Conservation (phyloP, 2,797 vertebrate genomes). For the Myioborus melanocephalus region DNA sequence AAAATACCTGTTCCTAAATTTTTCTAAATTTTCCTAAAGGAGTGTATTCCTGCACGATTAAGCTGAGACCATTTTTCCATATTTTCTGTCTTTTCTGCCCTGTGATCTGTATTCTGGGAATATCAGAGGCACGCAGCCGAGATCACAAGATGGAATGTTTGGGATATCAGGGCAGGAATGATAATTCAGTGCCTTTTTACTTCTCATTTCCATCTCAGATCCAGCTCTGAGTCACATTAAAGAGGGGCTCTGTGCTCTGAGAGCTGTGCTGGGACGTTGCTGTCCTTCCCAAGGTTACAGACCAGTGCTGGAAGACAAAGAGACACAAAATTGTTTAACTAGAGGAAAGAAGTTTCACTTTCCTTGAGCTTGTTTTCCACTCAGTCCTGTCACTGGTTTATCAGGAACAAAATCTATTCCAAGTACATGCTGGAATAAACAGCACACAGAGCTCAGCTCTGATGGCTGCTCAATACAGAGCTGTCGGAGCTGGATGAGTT, state of each 20-base stretch:
- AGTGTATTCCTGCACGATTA: background rate
- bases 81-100: background rate
- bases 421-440: constrained; percentile 15
- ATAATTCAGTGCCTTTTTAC: background rate
- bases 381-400: background rate
- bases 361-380: background rate
- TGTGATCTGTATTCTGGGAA: background rate
- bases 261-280: background rate
- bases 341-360: background rate
- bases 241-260: background rate
- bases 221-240: background rate
- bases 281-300: constrained; percentile 22
- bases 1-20: background rate
- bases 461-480: constrained; percentile 27
- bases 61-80: rapidly evolving
- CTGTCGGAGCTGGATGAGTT: background rate
- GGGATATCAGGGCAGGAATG: background rate
- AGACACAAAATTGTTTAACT: background rate
- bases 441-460: background rate
- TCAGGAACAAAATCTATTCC: constrained; percentile 28
- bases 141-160: background rate
- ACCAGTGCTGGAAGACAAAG: background rate
- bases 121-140: background rate
- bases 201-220: background rate
- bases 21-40: background rate